Evolutionary conservation across 2,113 vertebrate species (phyloP), one percentile per base, ranked within the genome.

Genomic region (Bothrops jararaca): DNA sequence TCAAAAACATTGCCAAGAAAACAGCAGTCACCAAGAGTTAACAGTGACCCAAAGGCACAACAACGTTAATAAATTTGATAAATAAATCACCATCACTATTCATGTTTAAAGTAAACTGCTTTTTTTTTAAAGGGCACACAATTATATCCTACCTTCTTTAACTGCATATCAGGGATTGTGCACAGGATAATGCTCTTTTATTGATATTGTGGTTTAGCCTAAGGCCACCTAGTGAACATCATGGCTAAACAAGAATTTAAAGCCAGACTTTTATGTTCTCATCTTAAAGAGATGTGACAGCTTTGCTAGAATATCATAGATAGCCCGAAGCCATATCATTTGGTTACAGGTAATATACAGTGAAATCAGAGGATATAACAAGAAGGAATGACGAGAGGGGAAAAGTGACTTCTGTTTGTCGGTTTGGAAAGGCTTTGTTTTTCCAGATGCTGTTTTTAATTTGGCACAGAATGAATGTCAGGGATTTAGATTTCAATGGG

Each of bases 161-260:
- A 89, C 29, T 39, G 50, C 39, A 26, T 26, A 18, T 58, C 57
- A 12, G n/a, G 42, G 15, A 85, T 53, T n/a, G 26, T 54, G 4
- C 20, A 4, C 56, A 9, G 26, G 48, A 39, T 88, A 11, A 48
- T 57, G 9, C 45, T 29, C 29, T 29, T 74, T 26, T 69, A 74
- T 74, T 52, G 58, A n/a, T 87, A 23, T 4, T 29, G 60, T 53
- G 48, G 23, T 18, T 88, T 54, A 52, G 57, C 42, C 50, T 18
- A 60, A 87, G 57, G 86, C 57, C 48, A 69, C 53, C 60, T 24
- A 91, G n/a, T 56, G 34, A 85, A 6, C 24, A 85, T 85, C 74
- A 48, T 90, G 90, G 64, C 90, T 91, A 54, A 85, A 56, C n/a
- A 91, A 52, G 42, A 64, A 89, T 45, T 26, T 48, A 64, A 90